Evolutionary conservation across 2,113 vertebrate genomes (phyloP), one percentile per base, ranked within the genome.

Genomic region (Montifringilla adamsi): DNA sequence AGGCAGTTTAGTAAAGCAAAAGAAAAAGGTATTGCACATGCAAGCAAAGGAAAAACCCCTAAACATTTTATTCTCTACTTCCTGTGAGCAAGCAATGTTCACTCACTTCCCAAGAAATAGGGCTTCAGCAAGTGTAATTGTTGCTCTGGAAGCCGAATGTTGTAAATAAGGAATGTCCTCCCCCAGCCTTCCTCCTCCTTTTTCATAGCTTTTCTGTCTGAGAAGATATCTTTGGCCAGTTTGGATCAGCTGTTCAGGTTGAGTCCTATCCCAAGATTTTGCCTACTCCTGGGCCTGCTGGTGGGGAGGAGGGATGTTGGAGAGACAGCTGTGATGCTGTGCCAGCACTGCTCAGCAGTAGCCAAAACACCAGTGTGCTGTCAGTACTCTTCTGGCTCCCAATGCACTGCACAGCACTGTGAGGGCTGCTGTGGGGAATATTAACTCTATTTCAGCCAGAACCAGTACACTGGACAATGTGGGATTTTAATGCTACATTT

Each of bases 21-120:
- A 46, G 1, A 6, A 58, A 53, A 60, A 76, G 4, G 2, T 27
- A 27, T 18, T 0, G 0, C 20, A 69, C 0, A 0, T 31, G 39
- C 4, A 75, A 68, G 20, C 5, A 62, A 62, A 46, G 16, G 44
- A 66, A 74, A 74, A 83, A 13, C 0, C 1, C 21, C 7, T 12
- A 16, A 43, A 31, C 41, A 23, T 69, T 62, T 90, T 90, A 18
- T 41, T 68, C 14, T 55, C n/a, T 55, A 6, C 11, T 68, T 68
- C n/a, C 17, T 30, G 35, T 53, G n/a, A 43, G 30, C 10, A 76
- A 41, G 14, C 13, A 53, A 13, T 55, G 10, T 31, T 26, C 10
- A 55, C 35, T 26, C 6, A 43, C 47, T 55, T 55, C 47, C 26
- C 47, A 69, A n/a, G 47, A 49, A 76, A 23, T 0, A 21, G 11